Evolutionary conservation across 2,888 invertebrate genomes (phyloP).

Genomic region (Sphaerophoria rueppellii): DNA sequence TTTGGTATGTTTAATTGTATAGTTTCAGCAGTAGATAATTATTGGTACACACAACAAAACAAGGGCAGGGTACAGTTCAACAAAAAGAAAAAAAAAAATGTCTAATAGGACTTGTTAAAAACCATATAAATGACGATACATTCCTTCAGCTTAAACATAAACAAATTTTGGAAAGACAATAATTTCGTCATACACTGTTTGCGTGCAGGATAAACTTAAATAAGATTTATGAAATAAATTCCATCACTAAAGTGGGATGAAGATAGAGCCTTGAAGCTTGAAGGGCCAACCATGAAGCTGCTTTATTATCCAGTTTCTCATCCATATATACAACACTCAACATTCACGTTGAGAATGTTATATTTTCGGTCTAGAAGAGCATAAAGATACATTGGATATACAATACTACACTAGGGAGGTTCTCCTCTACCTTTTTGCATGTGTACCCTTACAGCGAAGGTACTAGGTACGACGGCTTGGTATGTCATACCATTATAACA

Average conservation of each 20-base stretch:
- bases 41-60: background rate
- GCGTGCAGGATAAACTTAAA: slow-evolving; percentile 25
- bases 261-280: slow-evolving; percentile 23
- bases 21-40: slow-evolving; percentile 8
- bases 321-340: slow-evolving; percentile 7
- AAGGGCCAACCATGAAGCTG: slow-evolving; percentile 47
- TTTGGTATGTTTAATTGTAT: background rate
- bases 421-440: background rate
- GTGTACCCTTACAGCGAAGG: background rate
- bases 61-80: too few relatives aligned
- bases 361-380: slow-evolving; percentile 38
- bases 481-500: slow-evolving; percentile 47
- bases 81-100: too few relatives aligned
- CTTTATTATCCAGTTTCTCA: slow-evolving; percentile 42
- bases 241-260: slow-evolving; percentile 34
- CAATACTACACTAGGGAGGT: background rate
- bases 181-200: slow-evolving; percentile 31
- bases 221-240: slow-evolving; percentile 60
- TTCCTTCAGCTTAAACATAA: too few relatives aligned
- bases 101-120: too few relatives aligned
- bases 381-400: slow-evolving; percentile 49
- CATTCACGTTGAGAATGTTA: slow-evolving; percentile 41
- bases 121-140: too few relatives aligned
- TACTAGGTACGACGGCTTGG: slow-evolving; percentile 9
- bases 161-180: background rate